phyloP scores from a whole-genome alignment of 2,888 invertebrate species.

The Lycaena phlaeas region DNA sequence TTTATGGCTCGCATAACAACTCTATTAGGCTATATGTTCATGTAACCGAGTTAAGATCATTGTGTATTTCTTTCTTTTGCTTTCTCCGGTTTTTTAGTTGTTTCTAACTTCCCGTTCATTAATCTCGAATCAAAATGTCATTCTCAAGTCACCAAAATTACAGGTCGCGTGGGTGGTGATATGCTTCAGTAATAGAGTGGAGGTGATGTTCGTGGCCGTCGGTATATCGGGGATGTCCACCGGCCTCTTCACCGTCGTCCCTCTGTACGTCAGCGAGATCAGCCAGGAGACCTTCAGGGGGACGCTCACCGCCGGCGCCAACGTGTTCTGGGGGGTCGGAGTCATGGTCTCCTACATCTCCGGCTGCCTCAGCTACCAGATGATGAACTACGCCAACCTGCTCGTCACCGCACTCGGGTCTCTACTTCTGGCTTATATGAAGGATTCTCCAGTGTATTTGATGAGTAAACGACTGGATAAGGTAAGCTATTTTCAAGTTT shows the following conservation, averaged over 20 bases:
- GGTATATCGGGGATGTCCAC: slow-evolving; percentile 33
- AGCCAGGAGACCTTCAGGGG: slow-evolving; percentile 18
- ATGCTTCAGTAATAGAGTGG: slow-evolving; percentile 30
- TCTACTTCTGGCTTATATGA: slow-evolving; percentile 25
- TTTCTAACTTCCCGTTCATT: too few species aligned
- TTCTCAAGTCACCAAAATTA: too few species aligned
- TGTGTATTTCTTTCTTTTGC: too few species aligned
- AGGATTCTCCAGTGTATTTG: slow-evolving; percentile 28
- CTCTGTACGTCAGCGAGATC: slow-evolving; percentile 19
- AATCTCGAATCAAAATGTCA: too few species aligned
- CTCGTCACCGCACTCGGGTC: slow-evolving; percentile 24
- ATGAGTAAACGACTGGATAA: slow-evolving; percentile 11
- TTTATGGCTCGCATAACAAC: too few species aligned
- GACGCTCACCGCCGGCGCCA: slow-evolving; percentile 12
- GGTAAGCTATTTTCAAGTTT: not conserved
- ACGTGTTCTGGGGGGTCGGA: slow-evolving; percentile 15
- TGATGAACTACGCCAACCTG: slow-evolving; percentile 31
- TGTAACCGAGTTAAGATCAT: too few species aligned
- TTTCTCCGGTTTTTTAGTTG: too few species aligned
- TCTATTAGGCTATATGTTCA: too few species aligned
- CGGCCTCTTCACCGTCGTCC: slow-evolving; percentile 26
- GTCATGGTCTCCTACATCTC: slow-evolving; percentile 22
- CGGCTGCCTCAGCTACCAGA: slow-evolving; percentile 30
- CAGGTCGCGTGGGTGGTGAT: slow-evolving; percentile 46
- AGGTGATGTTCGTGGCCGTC: slow-evolving; percentile 34